A percentile compares a stretch with the other conserved stretches of the same genome.
phyloP scores from a whole-genome alignment of 2,888 invertebrate genomes.

The Coleophora flavipennella region DNA sequence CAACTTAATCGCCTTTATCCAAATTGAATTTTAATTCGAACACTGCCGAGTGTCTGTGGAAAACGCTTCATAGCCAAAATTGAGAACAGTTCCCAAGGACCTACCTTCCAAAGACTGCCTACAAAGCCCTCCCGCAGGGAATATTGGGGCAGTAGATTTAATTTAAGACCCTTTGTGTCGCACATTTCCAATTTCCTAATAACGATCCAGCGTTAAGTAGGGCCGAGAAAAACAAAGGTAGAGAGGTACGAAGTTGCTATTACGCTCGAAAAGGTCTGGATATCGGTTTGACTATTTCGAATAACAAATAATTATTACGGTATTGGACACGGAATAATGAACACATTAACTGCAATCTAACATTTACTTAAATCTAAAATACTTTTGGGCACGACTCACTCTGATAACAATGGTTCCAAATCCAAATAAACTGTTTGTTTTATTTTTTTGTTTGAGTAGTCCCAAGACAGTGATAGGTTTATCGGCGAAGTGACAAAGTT shows the following conservation, averaged over 20 bases:
- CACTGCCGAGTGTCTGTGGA: no score
- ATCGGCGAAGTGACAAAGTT: constrained; percentile 11
- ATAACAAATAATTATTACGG: no score
- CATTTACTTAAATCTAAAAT: no score
- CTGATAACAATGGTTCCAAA: no score
- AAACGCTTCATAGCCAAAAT: neutral
- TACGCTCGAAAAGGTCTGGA: constrained; percentile 28
- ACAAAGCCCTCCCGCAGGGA: constrained; percentile 43
- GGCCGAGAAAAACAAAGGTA: constrained; percentile 44
- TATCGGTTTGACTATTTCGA: constrained; percentile 7
- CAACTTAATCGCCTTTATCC: no score
- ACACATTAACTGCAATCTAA: no score
- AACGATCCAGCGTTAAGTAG: constrained; percentile 42
- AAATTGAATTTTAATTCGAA: no score
- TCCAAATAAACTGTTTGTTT: no score
- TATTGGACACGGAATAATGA: no score
- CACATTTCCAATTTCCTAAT: constrained; percentile 56
- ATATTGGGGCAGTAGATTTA: constrained; percentile 58
- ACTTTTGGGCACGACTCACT: no score
- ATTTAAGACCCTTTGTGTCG: constrained; percentile 60
- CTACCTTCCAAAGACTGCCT: constrained; percentile 27
- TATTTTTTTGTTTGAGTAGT: neutral
- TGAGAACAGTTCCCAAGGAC: neutral
- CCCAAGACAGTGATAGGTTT: constrained; percentile 1
- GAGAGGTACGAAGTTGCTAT: constrained; percentile 21